phyloP scores from a whole-genome alignment of 2,888 invertebrate genomes.

The Shargacucullia verbasci region DNA sequence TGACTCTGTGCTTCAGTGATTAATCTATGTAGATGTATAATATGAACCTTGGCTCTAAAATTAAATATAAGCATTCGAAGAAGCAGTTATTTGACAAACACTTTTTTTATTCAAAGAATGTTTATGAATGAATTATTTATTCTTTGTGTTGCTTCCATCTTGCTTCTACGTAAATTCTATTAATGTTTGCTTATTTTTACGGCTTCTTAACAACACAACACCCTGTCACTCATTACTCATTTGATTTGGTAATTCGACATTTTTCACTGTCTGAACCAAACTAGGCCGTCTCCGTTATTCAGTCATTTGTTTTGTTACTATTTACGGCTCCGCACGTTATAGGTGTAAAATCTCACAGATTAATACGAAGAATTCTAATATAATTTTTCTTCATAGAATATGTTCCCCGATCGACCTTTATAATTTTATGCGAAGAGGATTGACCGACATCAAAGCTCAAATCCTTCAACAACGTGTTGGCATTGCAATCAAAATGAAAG shows the following conservation, averaged over 20 bases:
- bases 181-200: constrained; percentile 30
- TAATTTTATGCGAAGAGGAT: constrained; percentile 20
- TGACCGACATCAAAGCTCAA: constrained; percentile 36
- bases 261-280: constrained; percentile 36
- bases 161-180: constrained; percentile 24
- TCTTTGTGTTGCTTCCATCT: constrained; percentile 4
- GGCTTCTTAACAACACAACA: constrained; percentile 22
- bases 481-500: constrained; percentile 40
- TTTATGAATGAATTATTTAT: neutral
- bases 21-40: too few relatives aligned
- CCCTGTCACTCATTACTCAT: constrained; percentile 35
- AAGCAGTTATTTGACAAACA: too few relatives aligned
- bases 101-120: too few relatives aligned
- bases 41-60: too few relatives aligned
- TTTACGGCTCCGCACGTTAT: constrained; percentile 25
- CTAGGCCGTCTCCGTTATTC: constrained; percentile 31
- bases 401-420: constrained; percentile 28
- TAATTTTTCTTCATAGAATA: constrained; percentile 21
- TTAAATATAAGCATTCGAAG: too few relatives aligned
- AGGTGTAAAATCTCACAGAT: constrained; percentile 25
- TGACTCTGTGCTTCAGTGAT: too few relatives aligned
- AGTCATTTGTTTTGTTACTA: constrained; percentile 47
- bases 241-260: constrained; percentile 42
- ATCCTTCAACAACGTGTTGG: constrained; percentile 23
- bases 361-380: constrained; percentile 20